Conservation (phyloP, 2,888 invertebrate genomes). For the Stenoptilia bipunctidactyla region DNA sequence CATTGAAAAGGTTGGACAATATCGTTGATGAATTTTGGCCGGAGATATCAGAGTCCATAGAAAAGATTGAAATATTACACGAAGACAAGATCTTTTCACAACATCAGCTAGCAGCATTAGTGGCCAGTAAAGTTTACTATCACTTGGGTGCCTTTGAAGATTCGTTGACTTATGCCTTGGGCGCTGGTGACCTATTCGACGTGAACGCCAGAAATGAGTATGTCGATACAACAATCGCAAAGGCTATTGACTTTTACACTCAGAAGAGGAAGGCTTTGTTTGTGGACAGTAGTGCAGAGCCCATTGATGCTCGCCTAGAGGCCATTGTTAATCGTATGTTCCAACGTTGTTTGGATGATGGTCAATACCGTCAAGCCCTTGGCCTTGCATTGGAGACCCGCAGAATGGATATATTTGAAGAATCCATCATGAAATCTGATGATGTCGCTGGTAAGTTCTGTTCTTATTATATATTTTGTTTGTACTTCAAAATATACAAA, state of each 20-base stretch:
- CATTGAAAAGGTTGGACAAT: conserved; percentile 90
- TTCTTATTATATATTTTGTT: no score
- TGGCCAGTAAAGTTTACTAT: conserved; percentile 98
- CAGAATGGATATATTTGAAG: conserved; percentile 96
- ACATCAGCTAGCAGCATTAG: conserved; percentile 93
- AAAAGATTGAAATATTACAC: conserved; percentile 96
- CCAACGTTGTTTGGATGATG: conserved; percentile 93
- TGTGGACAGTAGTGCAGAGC: conserved; percentile 74
- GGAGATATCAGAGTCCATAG: conserved; percentile 97
- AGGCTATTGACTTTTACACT: conserved; percentile 97
- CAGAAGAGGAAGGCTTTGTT: conserved; percentile 84
- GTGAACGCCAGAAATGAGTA: conserved; percentile 95
- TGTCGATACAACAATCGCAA: conserved; percentile 96
- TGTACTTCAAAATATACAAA: no score
- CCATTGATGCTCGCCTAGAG: conserved; percentile 87
- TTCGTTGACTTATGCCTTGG: conserved; percentile 96
- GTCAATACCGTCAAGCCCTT: conserved; percentile 94
- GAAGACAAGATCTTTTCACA: conserved; percentile 92
- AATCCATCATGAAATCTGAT: conserved; percentile 92
- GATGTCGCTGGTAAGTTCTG: conserved; percentile 78
- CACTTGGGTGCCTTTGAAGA: conserved; percentile 97
- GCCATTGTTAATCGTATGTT: conserved; percentile 98
- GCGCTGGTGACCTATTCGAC: conserved; percentile 95
- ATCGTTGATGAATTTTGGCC: conserved; percentile 99
- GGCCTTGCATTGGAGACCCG: conserved; percentile 97